phyloP scores from a whole-genome alignment of 92 coral and sea anemone species.

The Heteractis magnifica region DNA sequence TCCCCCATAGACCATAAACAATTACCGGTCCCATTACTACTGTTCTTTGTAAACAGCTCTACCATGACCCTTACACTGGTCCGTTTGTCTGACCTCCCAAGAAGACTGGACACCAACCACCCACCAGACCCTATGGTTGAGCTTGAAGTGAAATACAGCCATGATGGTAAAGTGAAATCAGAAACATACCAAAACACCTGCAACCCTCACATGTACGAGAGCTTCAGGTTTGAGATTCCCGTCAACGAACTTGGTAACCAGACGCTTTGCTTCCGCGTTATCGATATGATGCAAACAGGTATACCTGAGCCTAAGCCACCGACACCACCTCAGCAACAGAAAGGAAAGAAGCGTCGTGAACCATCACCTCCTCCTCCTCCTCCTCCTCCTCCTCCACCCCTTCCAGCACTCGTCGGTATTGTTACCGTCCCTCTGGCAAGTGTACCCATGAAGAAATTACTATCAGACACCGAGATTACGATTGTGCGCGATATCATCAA shows the following conservation, averaged over 20 bases:
- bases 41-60: slow-evolving; percentile 45
- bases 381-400: slow-evolving; percentile 62
- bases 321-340: slow-evolving; percentile 48
- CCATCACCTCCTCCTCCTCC: slow-evolving; percentile 59
- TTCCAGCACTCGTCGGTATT: slow-evolving; percentile 75
- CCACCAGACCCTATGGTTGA: slow-evolving; percentile 87
- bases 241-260: slow-evolving; percentile 90
- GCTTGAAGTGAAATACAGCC: slow-evolving; percentile 72
- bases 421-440: slow-evolving; percentile 83
- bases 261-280: slow-evolving; percentile 84
- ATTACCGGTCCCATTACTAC: not conserved
- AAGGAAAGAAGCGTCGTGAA: slow-evolving; percentile 36
- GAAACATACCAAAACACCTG: slow-evolving; percentile 78
- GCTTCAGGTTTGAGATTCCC: slow-evolving; percentile 92
- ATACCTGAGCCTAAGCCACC: slow-evolving; percentile 63
- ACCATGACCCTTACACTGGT: slow-evolving; percentile 81
- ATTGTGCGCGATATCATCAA: slow-evolving; percentile 80
- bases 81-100: slow-evolving; percentile 86
- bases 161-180: slow-evolving; percentile 83
- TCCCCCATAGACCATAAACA: no score
- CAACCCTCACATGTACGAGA: slow-evolving; percentile 89
- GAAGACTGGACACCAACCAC: slow-evolving; percentile 67
- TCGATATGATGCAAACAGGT: slow-evolving; percentile 81
- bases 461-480: slow-evolving; percentile 90
- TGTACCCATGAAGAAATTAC: slow-evolving; percentile 83